Evolutionary conservation across 2,113 vertebrate genomes (phyloP).

Genomic region (Corydoras sp.): DNA sequence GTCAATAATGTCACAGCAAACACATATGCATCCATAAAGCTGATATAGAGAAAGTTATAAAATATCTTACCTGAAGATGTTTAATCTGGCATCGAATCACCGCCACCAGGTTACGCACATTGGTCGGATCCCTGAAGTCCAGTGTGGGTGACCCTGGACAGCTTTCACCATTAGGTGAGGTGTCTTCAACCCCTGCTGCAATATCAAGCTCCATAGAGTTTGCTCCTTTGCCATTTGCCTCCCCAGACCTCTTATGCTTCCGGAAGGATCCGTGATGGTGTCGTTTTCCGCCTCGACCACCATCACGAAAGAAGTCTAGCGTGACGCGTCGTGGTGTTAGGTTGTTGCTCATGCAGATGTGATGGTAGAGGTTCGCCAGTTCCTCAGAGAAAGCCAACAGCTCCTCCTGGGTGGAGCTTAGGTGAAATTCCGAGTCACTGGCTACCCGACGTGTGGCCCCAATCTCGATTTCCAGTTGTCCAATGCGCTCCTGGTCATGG

Average conservation of each 20-base stretch:
- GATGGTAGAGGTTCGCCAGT: constrained; percentile 77
- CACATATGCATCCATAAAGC: too few relatives aligned
- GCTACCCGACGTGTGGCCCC: constrained; percentile 66
- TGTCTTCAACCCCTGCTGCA: constrained; percentile 53
- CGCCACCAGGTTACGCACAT: constrained; percentile 67
- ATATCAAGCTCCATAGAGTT: constrained; percentile 60
- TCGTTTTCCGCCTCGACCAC: constrained; percentile 44
- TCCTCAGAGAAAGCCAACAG: constrained; percentile 76
- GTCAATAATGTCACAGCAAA: too few relatives aligned
- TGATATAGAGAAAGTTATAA: too few relatives aligned
- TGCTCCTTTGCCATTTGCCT: constrained; percentile 56
- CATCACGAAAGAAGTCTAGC: constrained; percentile 72
- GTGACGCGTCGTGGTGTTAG: constrained; percentile 75
- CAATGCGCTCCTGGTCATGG: constrained; percentile 69
- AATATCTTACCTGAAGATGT: constrained; percentile 68
- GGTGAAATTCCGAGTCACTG: constrained; percentile 67
- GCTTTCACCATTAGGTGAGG: constrained; percentile 44
- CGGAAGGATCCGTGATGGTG: constrained; percentile 44
- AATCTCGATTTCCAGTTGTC: constrained; percentile 70
- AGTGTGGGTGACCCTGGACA: constrained; percentile 68
- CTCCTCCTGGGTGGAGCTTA: constrained; percentile 74
- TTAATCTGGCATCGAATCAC: constrained; percentile 76
- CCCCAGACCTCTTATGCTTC: constrained; percentile 58
- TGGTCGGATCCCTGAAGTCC: constrained; percentile 73
- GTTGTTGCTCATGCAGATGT: constrained; percentile 75